Evolutionary conservation across 1,140 invertebrate species (phyloP).

Genomic region (Megalopta genalis): DNA sequence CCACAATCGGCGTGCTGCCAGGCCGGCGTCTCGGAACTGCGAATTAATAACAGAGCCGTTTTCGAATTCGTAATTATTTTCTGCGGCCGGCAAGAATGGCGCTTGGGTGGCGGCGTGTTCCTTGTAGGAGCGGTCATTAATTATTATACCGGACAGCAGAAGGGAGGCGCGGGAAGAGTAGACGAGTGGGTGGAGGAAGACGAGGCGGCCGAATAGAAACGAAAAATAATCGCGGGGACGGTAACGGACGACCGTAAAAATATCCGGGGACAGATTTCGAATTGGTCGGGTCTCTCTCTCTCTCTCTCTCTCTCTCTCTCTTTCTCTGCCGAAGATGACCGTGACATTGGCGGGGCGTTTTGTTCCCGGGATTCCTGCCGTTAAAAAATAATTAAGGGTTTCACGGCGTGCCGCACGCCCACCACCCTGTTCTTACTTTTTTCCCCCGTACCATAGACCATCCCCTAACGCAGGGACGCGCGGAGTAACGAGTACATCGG

Average conservation of each 20-base stretch:
- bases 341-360: slow-evolving; percentile 12
- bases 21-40: slow-evolving; percentile 2
- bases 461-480: slow-evolving; percentile 18
- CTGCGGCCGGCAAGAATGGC: slow-evolving; percentile 60
- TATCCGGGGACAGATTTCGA: slow-evolving; percentile 54
- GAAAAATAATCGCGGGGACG: slow-evolving; percentile 41
- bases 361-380: not conserved
- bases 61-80: slow-evolving; percentile 68
- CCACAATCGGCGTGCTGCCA: not conserved
- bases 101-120: slow-evolving; percentile 66
- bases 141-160: slow-evolving; percentile 64
- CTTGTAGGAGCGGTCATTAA: slow-evolving; percentile 65
- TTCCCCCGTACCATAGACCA: not conserved
- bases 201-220: slow-evolving; percentile 52
- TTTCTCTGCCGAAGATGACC: not conserved
- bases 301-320: too few species aligned
- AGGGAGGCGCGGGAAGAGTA: slow-evolving; percentile 40
- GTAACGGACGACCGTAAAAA: slow-evolving; percentile 57
- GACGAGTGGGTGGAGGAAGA: slow-evolving; percentile 54
- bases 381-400: slow-evolving; percentile 19
- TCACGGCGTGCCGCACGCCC: not conserved
- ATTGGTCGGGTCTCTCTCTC: slow-evolving; percentile 28
- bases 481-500: too few species aligned
- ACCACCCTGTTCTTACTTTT: slow-evolving; percentile 4
- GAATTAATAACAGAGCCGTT: slow-evolving; percentile 58